A percentile compares a stretch with the other conserved stretches of the same genome.
phyloP scores from a whole-genome alignment of 2,113 vertebrate genomes.

The Melanerpes formicivorus region DNA sequence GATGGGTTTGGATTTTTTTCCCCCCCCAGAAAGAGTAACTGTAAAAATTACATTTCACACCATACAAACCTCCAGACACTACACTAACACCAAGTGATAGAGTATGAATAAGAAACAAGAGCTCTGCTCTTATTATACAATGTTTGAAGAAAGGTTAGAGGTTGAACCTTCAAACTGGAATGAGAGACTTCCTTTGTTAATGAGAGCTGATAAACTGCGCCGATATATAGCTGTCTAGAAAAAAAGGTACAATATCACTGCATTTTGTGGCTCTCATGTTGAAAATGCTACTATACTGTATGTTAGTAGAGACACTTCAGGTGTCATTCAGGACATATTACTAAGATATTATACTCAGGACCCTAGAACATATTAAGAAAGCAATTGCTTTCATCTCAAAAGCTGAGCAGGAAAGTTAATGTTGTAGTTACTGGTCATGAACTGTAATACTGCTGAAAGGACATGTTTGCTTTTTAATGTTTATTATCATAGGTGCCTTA shows the following conservation, averaged over 20 bases:
- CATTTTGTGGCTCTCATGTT: conserved; percentile 25
- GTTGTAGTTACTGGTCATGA: not conserved
- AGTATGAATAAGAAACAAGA: conserved; percentile 10
- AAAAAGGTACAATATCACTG: conserved; percentile 25
- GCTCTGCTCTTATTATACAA: conserved; percentile 43
- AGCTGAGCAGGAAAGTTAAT: not conserved
- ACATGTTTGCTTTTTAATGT: not conserved
- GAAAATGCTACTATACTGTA: not conserved
- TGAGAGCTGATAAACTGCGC: not conserved
- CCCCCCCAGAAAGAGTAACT: conserved; percentile 39
- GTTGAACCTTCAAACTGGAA: conserved; percentile 23
- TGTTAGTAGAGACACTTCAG: conserved; percentile 13
- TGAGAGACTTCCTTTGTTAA: not conserved
- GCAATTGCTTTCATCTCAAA: not conserved
- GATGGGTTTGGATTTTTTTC: not conserved
- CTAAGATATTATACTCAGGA: not conserved
- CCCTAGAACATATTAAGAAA: conserved; percentile 7
- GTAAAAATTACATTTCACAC: conserved; percentile 55
- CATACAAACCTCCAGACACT: conserved; percentile 17
- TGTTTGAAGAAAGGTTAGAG: conserved; percentile 42
- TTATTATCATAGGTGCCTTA: not conserved
- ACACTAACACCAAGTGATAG: conserved; percentile 30
- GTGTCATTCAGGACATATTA: conserved; percentile 20
- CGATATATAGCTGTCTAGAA: conserved; percentile 10
- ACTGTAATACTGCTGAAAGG: not conserved